These are phyloP conservation scores for Drosophila repletoides DNA, from an alignment of 1,140 invertebrate genomes.

Conservation along the genomic window DNA sequence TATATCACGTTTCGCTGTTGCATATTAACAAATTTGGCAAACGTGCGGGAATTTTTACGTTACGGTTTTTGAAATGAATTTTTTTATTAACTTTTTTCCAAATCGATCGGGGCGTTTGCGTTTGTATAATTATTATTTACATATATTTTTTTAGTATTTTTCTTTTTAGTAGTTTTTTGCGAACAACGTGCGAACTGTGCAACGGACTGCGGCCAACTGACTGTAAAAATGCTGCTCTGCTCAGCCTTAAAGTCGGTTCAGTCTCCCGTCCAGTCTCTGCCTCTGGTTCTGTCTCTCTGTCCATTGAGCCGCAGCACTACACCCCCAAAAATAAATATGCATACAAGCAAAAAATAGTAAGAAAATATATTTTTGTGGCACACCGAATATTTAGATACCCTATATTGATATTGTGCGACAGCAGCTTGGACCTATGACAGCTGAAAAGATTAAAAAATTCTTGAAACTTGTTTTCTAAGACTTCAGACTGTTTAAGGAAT, in stretches of 20 bases:
- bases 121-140: slow-evolving; percentile 13
- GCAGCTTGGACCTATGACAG: too few relatives aligned
- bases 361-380: too few relatives aligned
- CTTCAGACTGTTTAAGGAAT: too few relatives aligned
- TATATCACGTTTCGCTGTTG: slow-evolving; percentile 67
- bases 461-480: too few relatives aligned
- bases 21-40: slow-evolving; percentile 54
- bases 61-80: slow-evolving; percentile 13
- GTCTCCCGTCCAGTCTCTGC: neutral
- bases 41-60: slow-evolving; percentile 61
- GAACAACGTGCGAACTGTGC: slow-evolving; percentile 60
- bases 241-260: slow-evolving; percentile 48
- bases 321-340: slow-evolving; percentile 7
- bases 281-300: slow-evolving; percentile 1
- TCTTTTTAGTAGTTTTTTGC: slow-evolving; percentile 5
- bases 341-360: too few relatives aligned
- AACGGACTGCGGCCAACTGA: slow-evolving; percentile 63
- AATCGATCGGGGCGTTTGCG: slow-evolving; percentile 23
- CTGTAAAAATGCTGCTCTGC: slow-evolving; percentile 34
- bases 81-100: slow-evolving; percentile 13
- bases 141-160: slow-evolving; percentile 1
- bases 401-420: too few relatives aligned
- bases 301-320: slow-evolving; percentile 22
- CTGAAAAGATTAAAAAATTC: too few relatives aligned
- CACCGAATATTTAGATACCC: too few relatives aligned